A percentile compares a stretch with the other conserved stretches of the same genome.
phyloP scores from a whole-genome alignment of 92 coral and sea anemone species.

The Metridium senile region DNA sequence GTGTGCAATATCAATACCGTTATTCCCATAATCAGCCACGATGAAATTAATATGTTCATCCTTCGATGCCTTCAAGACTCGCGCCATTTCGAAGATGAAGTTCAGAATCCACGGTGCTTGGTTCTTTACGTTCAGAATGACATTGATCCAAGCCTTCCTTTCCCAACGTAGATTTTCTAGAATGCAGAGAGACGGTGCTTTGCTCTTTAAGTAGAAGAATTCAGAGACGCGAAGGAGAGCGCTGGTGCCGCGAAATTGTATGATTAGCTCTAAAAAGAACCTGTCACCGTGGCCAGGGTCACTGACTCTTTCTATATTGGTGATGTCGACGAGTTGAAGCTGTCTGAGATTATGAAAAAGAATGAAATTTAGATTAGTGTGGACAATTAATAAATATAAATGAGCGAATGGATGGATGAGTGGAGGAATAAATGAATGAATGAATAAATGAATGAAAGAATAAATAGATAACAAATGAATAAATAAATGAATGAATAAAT shows the following conservation, averaged over 20 bases:
- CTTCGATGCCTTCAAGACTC: slow-evolving; percentile 52
- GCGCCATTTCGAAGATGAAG: slow-evolving; percentile 62
- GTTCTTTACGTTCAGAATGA: slow-evolving; percentile 70
- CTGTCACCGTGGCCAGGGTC: slow-evolving; percentile 58
- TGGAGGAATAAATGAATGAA: too few relatives aligned
- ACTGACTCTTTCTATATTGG: slow-evolving; percentile 56
- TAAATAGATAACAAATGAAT: too few relatives aligned
- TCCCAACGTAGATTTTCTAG: slow-evolving; percentile 49
- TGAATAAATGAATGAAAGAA: too few relatives aligned
- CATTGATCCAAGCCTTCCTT: slow-evolving; percentile 56
- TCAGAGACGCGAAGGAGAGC: slow-evolving; percentile 52
- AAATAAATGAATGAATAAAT: too few relatives aligned
- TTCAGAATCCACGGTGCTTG: slow-evolving; percentile 73
- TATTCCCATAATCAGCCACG: slow-evolving; percentile 69
- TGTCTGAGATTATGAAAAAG: slow-evolving; percentile 32
- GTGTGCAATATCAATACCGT: slow-evolving; percentile 53
- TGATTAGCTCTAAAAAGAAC: slow-evolving; percentile 63
- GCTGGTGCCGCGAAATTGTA: slow-evolving; percentile 27
- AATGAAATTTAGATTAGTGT: too few relatives aligned
- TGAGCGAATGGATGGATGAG: not conserved
- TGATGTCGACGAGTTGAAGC: slow-evolving; percentile 33
- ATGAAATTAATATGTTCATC: slow-evolving; percentile 68
- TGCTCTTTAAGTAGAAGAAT: slow-evolving; percentile 34
- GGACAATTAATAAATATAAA: too few relatives aligned
- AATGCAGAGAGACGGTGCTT: slow-evolving; percentile 41